Base-by-base conservation (phyloP, 2,888 invertebrate species). In the Eupsilia transversa region DNA sequence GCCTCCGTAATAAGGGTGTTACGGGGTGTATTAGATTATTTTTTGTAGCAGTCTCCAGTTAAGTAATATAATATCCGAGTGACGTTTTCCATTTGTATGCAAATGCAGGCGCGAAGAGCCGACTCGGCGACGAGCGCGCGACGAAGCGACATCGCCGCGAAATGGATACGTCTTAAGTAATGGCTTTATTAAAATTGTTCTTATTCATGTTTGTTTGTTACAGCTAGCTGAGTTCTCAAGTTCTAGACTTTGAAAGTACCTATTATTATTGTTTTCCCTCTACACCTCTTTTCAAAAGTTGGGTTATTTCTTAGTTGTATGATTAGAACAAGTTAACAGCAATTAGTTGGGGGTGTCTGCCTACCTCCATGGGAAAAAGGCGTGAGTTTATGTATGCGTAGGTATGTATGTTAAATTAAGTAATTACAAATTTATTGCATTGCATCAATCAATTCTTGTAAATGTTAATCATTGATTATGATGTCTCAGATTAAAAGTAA, bases 41-140 rank as follows among this genome's bases (percentile, higher is more conserved):
- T 89, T 89, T 86, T 89, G 86, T 87, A 84, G 78, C 79, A 77
- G 82, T 86, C 77, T 77, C 87, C 85, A 87, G 88, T 87, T 92
- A 89, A 89, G 92, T 91, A 92, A 91, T 92, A 92, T 93, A 93
- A 93, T 93, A 92, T 91, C 89, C 82, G 78, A 87, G 89, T 92
- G 94, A 94, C 94, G 91, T 89, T 92, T 94, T 93, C 94, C 92
- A 94, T 95, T 94, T 95, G 93, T 93, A 95, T 95, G 94, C 93
- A 93, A 94, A 95, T 95, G 92, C 89, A 90, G 84, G 80, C 84
- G 59, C 80, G 80, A 75, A 59, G 33, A 72, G 41, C 35, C 72
- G 72, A 17, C 67, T 80, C 46, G 77, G 78, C 82, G 89, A 83
- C 85, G 86, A 81, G 73, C 67, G 59, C 79, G 77, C 77, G 76